Evolutionary conservation across 2,797 vertebrate species (phyloP).

Genomic region (Pteropus rufus): DNA sequence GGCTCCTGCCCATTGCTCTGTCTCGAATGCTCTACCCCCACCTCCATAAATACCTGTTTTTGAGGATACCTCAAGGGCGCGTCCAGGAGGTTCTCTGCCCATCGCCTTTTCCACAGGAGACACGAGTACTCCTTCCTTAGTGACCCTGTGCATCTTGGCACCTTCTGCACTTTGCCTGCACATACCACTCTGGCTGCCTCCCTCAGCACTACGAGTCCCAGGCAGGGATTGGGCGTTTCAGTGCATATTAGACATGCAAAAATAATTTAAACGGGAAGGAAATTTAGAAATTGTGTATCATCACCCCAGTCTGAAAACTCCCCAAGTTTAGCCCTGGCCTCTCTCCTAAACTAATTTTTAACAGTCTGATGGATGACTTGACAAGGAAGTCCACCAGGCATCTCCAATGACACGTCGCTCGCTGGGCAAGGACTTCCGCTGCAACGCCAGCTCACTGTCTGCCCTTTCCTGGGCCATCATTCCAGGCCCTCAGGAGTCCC

Average conservation of each 20-base stretch:
- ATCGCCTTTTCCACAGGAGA: not conserved
- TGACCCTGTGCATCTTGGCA: not conserved
- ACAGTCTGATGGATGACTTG: not conserved
- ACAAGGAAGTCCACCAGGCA: not conserved
- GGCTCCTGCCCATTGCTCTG: not conserved
- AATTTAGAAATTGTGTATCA: not conserved
- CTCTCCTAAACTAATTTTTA: not conserved
- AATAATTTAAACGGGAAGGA: not conserved
- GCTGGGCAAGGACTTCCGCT: accelerated
- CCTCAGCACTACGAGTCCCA: not conserved
- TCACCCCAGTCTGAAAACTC: no score
- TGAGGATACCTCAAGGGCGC: not conserved
- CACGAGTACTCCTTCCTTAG: accelerated
- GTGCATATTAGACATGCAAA: not conserved
- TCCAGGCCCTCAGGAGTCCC: not conserved
- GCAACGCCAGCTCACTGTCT: not conserved
- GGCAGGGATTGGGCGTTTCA: not conserved
- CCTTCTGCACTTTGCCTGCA: not conserved
- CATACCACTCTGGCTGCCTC: not conserved
- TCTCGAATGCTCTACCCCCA: not conserved
- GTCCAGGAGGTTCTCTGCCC: not conserved
- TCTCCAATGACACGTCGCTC: accelerated
- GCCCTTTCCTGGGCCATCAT: not conserved
- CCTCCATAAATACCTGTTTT: not conserved
- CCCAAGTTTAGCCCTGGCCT: not conserved